A percentile compares a stretch with the other conserved stretches of the same genome.
These are phyloP conservation scores for Aplysia californica DNA, from an alignment of 1,140 invertebrate genomes.

Conservation along the genomic window DNA sequence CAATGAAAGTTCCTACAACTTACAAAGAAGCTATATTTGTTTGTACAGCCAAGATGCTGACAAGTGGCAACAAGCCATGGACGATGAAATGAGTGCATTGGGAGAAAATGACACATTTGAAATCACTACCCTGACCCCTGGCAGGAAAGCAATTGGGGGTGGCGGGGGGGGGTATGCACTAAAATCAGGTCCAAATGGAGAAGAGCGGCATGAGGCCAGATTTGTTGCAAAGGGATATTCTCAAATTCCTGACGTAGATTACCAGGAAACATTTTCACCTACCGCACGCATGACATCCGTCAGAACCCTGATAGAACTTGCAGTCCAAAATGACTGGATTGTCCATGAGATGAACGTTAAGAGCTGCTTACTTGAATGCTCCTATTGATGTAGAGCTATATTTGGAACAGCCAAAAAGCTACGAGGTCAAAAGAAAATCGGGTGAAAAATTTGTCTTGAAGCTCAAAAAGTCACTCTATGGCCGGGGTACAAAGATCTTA, in stretches of 20 bases:
- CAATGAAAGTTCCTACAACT: conserved; percentile 30
- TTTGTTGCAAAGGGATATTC: conserved; percentile 65
- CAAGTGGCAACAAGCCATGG: conserved; percentile 63
- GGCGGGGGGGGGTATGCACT: conserved; percentile 62
- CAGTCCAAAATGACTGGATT: conserved; percentile 24
- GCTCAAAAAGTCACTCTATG: conserved; percentile 46
- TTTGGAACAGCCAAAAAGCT: conserved; percentile 36
- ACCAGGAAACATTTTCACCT: conserved; percentile 43
- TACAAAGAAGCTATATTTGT: conserved; percentile 61
- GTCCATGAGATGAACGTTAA: conserved; percentile 47
- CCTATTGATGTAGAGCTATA: conserved; percentile 42
- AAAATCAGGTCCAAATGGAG: conserved; percentile 14
- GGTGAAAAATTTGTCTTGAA: conserved; percentile 32
- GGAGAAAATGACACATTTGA: conserved; percentile 64
- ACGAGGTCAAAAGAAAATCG: neutral
- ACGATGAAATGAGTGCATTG: conserved; percentile 59
- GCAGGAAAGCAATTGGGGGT: conserved; percentile 57
- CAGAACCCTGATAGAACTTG: conserved; percentile 38
- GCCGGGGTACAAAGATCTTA: too few relatives aligned
- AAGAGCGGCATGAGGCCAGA: conserved; percentile 58
- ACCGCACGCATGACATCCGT: conserved; percentile 46
- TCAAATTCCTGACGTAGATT: conserved; percentile 44
- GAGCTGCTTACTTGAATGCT: conserved; percentile 40
- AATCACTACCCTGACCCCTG: conserved; percentile 51
- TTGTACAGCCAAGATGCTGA: conserved; percentile 39